Evolutionary conservation across 2,888 invertebrate species (phyloP), one percentile per base, ranked within the genome.

Genomic region (Actias luna): DNA sequence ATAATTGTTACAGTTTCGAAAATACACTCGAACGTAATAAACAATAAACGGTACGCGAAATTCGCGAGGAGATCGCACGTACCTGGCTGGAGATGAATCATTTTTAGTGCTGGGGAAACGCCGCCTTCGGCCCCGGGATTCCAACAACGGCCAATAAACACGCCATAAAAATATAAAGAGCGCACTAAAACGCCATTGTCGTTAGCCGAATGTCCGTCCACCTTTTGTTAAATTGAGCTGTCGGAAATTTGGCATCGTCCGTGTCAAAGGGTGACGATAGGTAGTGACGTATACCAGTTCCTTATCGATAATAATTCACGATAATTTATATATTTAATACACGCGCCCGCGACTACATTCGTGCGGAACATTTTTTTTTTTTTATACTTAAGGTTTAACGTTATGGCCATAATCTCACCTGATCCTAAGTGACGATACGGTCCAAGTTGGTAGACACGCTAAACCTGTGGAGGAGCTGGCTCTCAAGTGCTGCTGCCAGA

Each of bases 81-180:
- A n/a, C n/a, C n/a, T n/a, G n/a, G n/a, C 50, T 33, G 52, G 61
- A 50, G 61, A 52, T 50, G 52, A 50, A 61, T 61, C 50, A 61
- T 55, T 50, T 61, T 61, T 50, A 50, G 50, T 61, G 50, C 27
- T 42, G 7, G 59, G 70, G 80, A 78, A 77, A 79, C 82, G 82
- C 77, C 77, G 82, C 74, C 81, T 78, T 77, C 80, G 76, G 73
- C 78, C 79, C 74, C 78, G 66, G 74, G 82, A 84, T 82, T 78
- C 80, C 82, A 76, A 80, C 84, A 88, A 92, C 86, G 87, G 87
- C 86, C 89, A 88, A 90, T 92, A 92, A 92, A 91, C 92, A 92
- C 87, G 80, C 85, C 86, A 85, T 92, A 90, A 88, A 73, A 90
- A 83, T 90, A 90, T 89, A 76, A 85, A 85, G 83, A 83, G 80